A percentile compares a stretch with the other conserved stretches of the same genome.
phyloP scores from a whole-genome alignment of 2,113 vertebrate genomes.

The Girardinichthys multiradiatus region DNA sequence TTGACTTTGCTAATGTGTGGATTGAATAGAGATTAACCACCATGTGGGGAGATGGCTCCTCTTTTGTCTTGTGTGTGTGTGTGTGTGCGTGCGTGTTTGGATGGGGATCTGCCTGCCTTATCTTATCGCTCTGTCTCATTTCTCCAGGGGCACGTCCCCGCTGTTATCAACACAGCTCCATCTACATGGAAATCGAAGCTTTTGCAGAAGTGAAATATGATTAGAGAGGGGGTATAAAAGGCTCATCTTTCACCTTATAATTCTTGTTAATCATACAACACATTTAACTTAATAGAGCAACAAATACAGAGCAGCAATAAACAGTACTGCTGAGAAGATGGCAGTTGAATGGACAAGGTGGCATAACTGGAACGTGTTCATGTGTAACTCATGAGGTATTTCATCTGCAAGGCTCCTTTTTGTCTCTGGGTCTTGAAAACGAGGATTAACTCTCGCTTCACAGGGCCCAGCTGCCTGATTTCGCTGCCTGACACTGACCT shows the following conservation, averaged over 20 bases:
- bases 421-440: constrained; percentile 64
- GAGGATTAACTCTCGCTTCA: constrained; percentile 70
- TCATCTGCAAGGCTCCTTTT: constrained; percentile 56
- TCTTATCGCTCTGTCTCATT: constrained; percentile 69
- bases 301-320: constrained; percentile 1
- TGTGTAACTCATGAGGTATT: constrained; percentile 48
- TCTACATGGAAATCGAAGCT: constrained; percentile 75
- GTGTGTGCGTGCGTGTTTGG: constrained; percentile 43
- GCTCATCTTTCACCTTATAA: constrained; percentile 27
- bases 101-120: constrained; percentile 59
- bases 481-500: constrained; percentile 68
- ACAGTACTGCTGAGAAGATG: constrained; percentile 19
- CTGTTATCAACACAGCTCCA: constrained; percentile 59
- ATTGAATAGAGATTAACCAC: constrained; percentile 70
- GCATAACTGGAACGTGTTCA: constrained; percentile 12
- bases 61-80: constrained; percentile 13
- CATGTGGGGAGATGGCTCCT: constrained; percentile 61
- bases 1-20: constrained; percentile 64
- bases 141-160: constrained; percentile 52
- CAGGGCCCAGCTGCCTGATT: constrained; percentile 72
- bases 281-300: not conserved
- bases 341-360: constrained; percentile 35
- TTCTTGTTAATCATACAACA: constrained; percentile 53
- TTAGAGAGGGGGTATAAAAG: constrained; percentile 41
- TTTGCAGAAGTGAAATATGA: constrained; percentile 66